A percentile compares a stretch with the other conserved stretches of the same genome.
phyloP scores from a whole-genome alignment of 2,888 invertebrate species.

The Chalcis sispes region DNA sequence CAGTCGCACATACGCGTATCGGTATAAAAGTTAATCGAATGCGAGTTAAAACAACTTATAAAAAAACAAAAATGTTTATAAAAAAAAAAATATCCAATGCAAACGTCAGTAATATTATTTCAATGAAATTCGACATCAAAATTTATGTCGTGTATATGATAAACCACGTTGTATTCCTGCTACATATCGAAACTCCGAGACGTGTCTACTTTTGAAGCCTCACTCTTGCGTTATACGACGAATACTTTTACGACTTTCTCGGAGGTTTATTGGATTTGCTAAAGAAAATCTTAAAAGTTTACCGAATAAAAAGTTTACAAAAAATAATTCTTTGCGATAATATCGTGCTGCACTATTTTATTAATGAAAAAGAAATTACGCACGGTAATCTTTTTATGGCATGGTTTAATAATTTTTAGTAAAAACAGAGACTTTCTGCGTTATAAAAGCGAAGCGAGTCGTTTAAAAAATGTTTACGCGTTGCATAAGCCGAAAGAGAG shows the following conservation, averaged over 20 bases:
- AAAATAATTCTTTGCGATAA: constrained; percentile 47
- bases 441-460: no score
- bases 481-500: no score
- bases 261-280: constrained; percentile 59
- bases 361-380: no score
- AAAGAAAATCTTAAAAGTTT: constrained; percentile 54
- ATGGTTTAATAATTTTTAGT: no score
- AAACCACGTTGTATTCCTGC: constrained; percentile 50
- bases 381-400: no score
- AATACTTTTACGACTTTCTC: constrained; percentile 60
- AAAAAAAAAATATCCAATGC: constrained; percentile 24
- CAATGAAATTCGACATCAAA: constrained; percentile 27
- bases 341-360: no score
- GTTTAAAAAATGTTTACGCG: no score
- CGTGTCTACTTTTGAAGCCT: constrained; percentile 57
- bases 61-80: constrained; percentile 24
- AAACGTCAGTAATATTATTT: constrained; percentile 28
- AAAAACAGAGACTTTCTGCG: no score
- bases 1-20: constrained; percentile 12
- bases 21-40: background rate
- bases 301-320: constrained; percentile 53
- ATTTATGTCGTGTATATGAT: constrained; percentile 43
- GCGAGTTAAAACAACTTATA: background rate
- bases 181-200: constrained; percentile 52
- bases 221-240: constrained; percentile 56